Evolutionary conservation across 2,797 vertebrate genomes (phyloP).

Genomic region (Sebastes elongatus): DNA sequence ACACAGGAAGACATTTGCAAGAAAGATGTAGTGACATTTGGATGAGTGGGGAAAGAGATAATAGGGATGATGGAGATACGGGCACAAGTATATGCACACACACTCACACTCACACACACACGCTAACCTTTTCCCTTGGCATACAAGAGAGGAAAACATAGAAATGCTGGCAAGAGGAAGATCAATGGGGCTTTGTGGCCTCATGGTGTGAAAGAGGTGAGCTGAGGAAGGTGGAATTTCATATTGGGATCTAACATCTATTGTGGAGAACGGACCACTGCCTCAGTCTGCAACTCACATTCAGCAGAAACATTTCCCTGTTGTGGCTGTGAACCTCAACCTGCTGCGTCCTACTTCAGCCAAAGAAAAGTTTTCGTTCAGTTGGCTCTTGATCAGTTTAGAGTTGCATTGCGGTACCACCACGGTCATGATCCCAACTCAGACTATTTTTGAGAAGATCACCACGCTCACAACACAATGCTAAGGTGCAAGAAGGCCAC

Average conservation of each 20-base stretch:
- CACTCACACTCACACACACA: constrained; percentile 26
- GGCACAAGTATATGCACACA: constrained; percentile 60
- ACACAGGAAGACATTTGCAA: constrained; percentile 75
- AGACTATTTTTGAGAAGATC: background rate
- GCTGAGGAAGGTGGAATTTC: constrained; percentile 56
- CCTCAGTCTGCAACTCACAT: constrained; percentile 33
- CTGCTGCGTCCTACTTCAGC: background rate
- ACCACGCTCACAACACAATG: background rate
- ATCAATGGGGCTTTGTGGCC: constrained; percentile 77
- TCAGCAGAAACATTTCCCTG: constrained; percentile 16
- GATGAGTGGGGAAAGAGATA: constrained; percentile 77
- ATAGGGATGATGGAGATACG: constrained; percentile 79
- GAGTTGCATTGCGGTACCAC: background rate
- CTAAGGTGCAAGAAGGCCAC: background rate
- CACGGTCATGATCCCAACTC: background rate
- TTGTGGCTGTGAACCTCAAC: constrained; percentile 18
- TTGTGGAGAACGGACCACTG: constrained; percentile 55
- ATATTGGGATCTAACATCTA: constrained; percentile 51
- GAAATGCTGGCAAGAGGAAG: constrained; percentile 70
- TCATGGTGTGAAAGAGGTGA: constrained; percentile 75
- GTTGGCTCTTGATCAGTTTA: background rate
- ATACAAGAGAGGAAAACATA: constrained; percentile 71
- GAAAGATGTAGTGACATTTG: constrained; percentile 79
- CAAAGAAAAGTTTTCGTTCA: constrained; percentile 5
- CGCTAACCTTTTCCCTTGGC: constrained; percentile 78